Evolutionary conservation across 1,140 invertebrate species (phyloP), one percentile per base, ranked within the genome.

Genomic region (Halyomorpha halys): DNA sequence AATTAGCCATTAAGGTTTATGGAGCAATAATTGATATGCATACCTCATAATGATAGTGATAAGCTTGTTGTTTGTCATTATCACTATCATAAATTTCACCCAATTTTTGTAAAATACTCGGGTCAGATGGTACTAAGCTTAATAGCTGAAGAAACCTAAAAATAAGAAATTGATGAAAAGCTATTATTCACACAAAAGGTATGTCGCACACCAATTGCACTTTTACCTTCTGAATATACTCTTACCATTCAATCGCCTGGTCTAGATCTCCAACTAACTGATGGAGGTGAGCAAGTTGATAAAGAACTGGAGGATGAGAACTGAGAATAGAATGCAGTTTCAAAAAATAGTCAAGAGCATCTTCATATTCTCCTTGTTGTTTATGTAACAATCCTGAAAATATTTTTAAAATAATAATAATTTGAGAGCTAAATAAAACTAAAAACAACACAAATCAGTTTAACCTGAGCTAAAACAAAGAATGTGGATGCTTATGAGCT

Each of bases 21-120:
- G n/a, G n/a, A n/a, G 4, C 18, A 27, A 18, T 39, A n/a, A n/a
- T 61, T 45, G n/a, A n/a, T n/a, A 15, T 21, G 74, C 78, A 77
- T 77, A 91, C 89, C 75, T 97, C 92, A 75, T 83, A 86, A 70
- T 94, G 88, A 77, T 91, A 94, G 70, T 94, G 90, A 76, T 92
- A 93, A 1, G 93, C 91, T 75, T 91, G 89, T 71, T 93, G 90
- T 69, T 92, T 90, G 73, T 97, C 93, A 34, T 89, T 89, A 68
- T 87, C 81, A 66, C 78, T 80, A 70, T 95, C 91, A 71, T 87
- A 91, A 69, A 96, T 80, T 71, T 90, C 85, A 4, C 89, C 92
- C 39, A 96, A 77, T 72, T 90, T 89, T 70, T 88, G 83, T 14
- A 93, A 79, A 53, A 94, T 81, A 19, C 82, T 82, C 2, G 91